Conservation (phyloP, 2,888 invertebrate genomes). For the Halictus ligatus region DNA sequence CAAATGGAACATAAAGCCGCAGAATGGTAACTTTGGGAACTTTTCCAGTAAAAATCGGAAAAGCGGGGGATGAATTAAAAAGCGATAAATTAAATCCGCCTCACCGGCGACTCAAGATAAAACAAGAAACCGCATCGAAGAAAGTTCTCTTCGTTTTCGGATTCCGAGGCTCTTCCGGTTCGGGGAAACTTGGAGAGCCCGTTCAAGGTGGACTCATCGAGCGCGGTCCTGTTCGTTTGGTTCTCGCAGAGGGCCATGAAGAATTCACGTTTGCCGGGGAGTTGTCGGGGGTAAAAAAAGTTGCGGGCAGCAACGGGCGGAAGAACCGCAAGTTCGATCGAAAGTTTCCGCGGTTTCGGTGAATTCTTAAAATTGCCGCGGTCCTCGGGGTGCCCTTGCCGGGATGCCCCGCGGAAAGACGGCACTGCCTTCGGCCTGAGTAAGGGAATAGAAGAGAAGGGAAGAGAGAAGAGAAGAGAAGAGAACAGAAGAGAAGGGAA, state of each 20-base stretch:
- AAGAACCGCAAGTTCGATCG: conserved; percentile 5
- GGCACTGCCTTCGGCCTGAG: conserved; percentile 41
- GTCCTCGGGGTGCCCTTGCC: conserved; percentile 34
- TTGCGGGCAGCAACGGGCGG: not conserved
- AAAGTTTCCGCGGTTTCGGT: conserved; percentile 1
- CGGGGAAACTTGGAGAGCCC: not conserved
- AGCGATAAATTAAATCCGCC: not conserved
- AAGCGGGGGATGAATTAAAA: not conserved
- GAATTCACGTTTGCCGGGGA: conserved; percentile 11
- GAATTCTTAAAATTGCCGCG: not conserved
- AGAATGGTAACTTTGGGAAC: not conserved
- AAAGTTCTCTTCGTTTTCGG: not conserved
- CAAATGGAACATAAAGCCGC: not conserved
- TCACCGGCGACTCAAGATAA: not conserved
- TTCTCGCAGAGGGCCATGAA: conserved; percentile 9
- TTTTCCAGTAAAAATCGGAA: not conserved
- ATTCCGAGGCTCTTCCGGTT: not conserved
- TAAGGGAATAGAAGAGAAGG: not conserved
- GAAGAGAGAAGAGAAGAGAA: not conserved
- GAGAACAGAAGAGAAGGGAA: not conserved
- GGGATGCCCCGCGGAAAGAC: conserved; percentile 45
- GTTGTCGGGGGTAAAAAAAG: not conserved
- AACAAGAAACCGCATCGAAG: not conserved
- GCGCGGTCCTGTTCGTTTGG: not conserved
- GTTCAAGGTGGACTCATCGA: not conserved